Conservation (phyloP, 2,797 vertebrate genomes). For the Labeo calbasu region DNA sequence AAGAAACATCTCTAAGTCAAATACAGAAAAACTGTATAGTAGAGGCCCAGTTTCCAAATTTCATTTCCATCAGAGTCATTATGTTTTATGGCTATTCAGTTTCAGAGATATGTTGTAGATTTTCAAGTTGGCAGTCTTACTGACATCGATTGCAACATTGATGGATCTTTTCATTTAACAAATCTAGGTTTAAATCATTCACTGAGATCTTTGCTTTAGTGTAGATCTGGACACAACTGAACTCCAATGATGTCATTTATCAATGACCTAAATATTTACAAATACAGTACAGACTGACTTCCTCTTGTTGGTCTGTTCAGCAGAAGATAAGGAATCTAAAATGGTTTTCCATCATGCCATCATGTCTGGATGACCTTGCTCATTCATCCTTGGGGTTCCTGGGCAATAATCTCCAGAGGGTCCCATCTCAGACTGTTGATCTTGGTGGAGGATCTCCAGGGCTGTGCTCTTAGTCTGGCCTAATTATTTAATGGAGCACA, state of each 20-base stretch:
- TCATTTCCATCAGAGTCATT: neutral
- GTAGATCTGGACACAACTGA: neutral
- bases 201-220: neutral
- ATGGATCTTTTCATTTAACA: neutral
- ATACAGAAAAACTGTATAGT: neutral
- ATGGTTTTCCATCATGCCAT: slow-evolving; percentile 72
- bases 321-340: slow-evolving; percentile 68
- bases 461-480: slow-evolving; percentile 45
- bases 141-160: neutral
- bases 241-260: neutral
- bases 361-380: slow-evolving; percentile 68
- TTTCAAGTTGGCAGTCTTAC: neutral
- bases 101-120: neutral
- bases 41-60: neutral
- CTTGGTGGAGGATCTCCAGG: slow-evolving; percentile 25
- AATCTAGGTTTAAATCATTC: neutral
- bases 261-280: slow-evolving; percentile 12
- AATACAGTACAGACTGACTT: slow-evolving; percentile 64
- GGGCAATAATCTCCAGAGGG: slow-evolving; percentile 18
- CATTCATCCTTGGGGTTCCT: slow-evolving; percentile 48
- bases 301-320: slow-evolving; percentile 49
- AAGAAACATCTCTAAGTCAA: neutral
- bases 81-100: neutral
- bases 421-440: slow-evolving; percentile 18
- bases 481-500: slow-evolving; percentile 64